Conservation (phyloP, 2,797 vertebrate species). For the Xenops minutus region DNA sequence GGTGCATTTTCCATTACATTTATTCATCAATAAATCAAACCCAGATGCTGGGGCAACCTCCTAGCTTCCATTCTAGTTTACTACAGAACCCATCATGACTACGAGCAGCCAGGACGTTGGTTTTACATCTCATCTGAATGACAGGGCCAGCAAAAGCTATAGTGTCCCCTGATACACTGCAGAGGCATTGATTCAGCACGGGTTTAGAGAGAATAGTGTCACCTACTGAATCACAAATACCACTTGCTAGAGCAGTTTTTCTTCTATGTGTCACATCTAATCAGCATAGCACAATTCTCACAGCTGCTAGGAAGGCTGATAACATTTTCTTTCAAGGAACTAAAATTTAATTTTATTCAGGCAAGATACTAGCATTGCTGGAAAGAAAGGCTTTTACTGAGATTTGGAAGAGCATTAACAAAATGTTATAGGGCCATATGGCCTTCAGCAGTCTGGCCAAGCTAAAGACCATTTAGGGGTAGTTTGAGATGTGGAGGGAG, state of each 20-base stretch:
- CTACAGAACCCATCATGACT: not conserved
- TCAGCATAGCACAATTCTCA: constrained; percentile 51
- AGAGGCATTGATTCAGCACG: not conserved
- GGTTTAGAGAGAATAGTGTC: not conserved
- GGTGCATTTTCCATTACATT: not conserved
- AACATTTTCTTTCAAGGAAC: constrained; percentile 66
- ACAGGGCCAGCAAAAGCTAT: not conserved
- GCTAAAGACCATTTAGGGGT: constrained; percentile 17
- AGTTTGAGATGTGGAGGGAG: not conserved
- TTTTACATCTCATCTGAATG: not conserved
- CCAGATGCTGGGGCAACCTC: not conserved
- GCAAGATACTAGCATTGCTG: constrained; percentile 31
- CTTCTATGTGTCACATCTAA: constrained; percentile 50
- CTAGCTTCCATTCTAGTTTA: not conserved
- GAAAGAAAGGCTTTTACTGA: constrained; percentile 35
- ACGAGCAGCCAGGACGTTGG: not conserved
- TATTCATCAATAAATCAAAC: not conserved
- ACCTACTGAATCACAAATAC: constrained; percentile 47
- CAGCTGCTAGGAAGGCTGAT: constrained; percentile 54
- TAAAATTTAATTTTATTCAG: constrained; percentile 61
- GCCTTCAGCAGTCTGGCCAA: constrained; percentile 24
- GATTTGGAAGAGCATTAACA: constrained; percentile 48
- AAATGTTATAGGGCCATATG: constrained; percentile 31
- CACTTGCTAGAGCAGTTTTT: constrained; percentile 45
- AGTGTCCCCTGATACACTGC: not conserved